Evolutionary conservation across 2,888 invertebrate species (phyloP).

Genomic region (Smittia sp.): DNA sequence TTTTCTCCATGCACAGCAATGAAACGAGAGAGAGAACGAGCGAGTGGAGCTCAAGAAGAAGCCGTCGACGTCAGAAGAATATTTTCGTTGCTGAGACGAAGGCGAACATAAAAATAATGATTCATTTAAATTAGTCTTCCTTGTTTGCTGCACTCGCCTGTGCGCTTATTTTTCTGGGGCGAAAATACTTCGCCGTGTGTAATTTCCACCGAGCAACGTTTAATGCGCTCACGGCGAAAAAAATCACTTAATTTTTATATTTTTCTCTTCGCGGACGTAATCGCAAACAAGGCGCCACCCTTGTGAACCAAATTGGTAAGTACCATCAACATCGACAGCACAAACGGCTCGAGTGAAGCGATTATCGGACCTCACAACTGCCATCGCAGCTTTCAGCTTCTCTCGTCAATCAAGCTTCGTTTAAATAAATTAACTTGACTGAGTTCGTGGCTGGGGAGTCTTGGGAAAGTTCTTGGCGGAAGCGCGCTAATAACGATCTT

Average conservation of each 20-base stretch:
- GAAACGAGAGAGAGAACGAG: not conserved
- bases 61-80: too few relatives aligned
- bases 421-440: not conserved
- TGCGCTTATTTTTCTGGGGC: not conserved
- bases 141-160: slow-evolving; percentile 1
- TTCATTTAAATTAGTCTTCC: slow-evolving; percentile 35
- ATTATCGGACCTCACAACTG: slow-evolving; percentile 21
- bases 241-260: not conserved
- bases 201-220: slow-evolving; percentile 10
- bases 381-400: not conserved
- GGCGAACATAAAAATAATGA: slow-evolving; percentile 26
- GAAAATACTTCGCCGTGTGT: not conserved
- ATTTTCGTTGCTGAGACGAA: not conserved
- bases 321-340: not conserved
- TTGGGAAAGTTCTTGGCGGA: too few relatives aligned
- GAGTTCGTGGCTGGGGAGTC: not conserved
- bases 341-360: not conserved
- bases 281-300: slow-evolving; percentile 29
- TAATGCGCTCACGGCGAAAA: not conserved
- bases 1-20: not conserved
- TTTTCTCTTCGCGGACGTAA: not conserved
- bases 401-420: not conserved
- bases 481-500: too few relatives aligned
- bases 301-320: not conserved
- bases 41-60: too few relatives aligned